These are phyloP conservation scores for Fukomys damarensis DNA, from an alignment of 2,113 vertebrate genomes.

Conservation along the genomic window DNA sequence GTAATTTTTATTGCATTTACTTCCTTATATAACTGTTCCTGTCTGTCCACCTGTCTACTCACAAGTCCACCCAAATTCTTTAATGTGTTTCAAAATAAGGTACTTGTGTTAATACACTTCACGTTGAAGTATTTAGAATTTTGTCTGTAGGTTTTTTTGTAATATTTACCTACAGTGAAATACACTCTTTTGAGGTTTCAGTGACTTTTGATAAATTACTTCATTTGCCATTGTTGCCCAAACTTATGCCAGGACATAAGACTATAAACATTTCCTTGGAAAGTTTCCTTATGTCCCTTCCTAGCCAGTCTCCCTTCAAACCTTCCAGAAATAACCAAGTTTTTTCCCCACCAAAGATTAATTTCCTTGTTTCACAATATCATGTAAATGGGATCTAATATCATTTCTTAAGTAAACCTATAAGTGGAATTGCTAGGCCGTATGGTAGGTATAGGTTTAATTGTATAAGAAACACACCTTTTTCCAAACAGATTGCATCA, in stretches of 20 bases:
- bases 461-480: neutral
- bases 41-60: neutral
- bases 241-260: neutral
- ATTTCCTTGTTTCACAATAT: constrained; percentile 2
- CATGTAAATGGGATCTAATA: neutral
- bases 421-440: neutral
- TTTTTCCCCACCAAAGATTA: neutral
- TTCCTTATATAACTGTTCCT: neutral
- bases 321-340: neutral
- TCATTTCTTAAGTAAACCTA: neutral
- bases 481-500: neutral
- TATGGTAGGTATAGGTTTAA: neutral
- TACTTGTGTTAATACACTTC: neutral
- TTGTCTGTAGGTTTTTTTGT: neutral
- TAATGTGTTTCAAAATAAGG: neutral
- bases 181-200: neutral
- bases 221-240: neutral
- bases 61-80: neutral
- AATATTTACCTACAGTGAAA: neutral
- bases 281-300: neutral
- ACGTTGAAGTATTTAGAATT: constrained; percentile 38
- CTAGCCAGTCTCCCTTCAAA: neutral
- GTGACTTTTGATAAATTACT: neutral
- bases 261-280: neutral
- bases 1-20: neutral